Base-by-base conservation (phyloP, 2,888 invertebrate genomes). In the Drosophila siamana region DNA sequence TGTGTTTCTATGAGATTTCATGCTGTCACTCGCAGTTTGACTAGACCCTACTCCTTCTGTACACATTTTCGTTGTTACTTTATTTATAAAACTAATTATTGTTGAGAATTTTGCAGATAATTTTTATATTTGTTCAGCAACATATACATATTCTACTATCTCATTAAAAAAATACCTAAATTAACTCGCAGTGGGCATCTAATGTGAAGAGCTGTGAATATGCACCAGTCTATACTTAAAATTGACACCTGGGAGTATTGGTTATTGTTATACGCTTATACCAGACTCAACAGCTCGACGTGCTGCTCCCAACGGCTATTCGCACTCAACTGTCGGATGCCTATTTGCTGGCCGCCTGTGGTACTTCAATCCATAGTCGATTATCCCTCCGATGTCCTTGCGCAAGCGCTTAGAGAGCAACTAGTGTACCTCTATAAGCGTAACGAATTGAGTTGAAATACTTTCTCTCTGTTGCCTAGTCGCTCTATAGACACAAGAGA, bases 241-340 rank as follows among this genome's bases (percentile, higher is more conserved):
- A 33, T 40, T 43, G 55, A 26, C 65, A 69, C 56, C 69, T 77
- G 55, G 47, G 38, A 33, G 46, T 63, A 63, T 60, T 63, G 63
- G 41, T 47, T 68, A 24, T 55, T 64, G 69, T 69, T 62, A 30
- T 22, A 40, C n/a, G 38, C 44, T 13, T 57, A 51, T 56, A 57
- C 51, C 63, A n/a, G 74, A 41, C 74, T 57, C 19, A 33, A 55
- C 60, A 62, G 69, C 64, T 74, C 64, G 64, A 65, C 72, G 83
- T 82, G 74, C 83, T 77, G 72, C 77, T 82, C 73, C 62, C 57
- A 61, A 77, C 80, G 80, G 74, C 61, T 62, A 68, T 77, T 82
- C 80, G 82, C 79, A 82, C 86, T 87, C 77, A 85, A 83, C 87
- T 83, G 74, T 61, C 59, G 50, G 60, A 67, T 62, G 63, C n/a